Base-by-base conservation (phyloP, 2,888 invertebrate genomes). In the Limnephilus marmoratus region DNA sequence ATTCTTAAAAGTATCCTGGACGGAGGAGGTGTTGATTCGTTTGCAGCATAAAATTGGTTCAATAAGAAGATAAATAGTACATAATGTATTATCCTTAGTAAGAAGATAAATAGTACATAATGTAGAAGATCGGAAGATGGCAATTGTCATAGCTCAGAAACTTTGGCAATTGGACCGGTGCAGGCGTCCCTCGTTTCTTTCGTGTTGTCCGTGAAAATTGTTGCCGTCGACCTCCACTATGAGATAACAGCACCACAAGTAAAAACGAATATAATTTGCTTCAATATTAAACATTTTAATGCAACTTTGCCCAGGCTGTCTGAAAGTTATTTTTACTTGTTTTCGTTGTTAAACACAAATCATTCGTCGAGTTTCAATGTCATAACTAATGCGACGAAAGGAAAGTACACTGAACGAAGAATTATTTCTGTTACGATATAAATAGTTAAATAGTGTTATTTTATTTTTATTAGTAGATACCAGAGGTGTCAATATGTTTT, bases 271-370 rank as follows among this genome's bases (percentile, higher is more conserved):
- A 24, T 68, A 24, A 68, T 68, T 53, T 53, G 15, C 53, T 53
- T 68, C 68, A 68, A 68, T 68, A 68, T n/a, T n/a, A n/a, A n/a
- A 68, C 7, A 24, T 68, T 68, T 68, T 68, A 24, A 18, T 68
- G 24, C 68, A 24, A 18, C 68, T 68, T 68, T 68, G 68, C 68
- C 68, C 7, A 68, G n/a, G n/a, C 24, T 68, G 68, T 7, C 24
- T 68, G 68, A 68, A 68, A 68, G 68, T 68, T 68, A 68, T 68
- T 68, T 68, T 68, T n/a, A 68, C n/a, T 68, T 68, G 68, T 68
- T 68, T 68, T 68, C 68, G 68, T 68, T 9, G 68, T 1, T n/a
- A 68, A 68, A 68, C 24, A 9, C 53, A 53, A 68, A 68, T 68
- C 68, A 68, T 68, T 68, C 68, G 24, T 24, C 68, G n/a, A 24